These are phyloP conservation scores for Tenthredo notha DNA, from an alignment of 2,888 invertebrate species.

Conservation along the genomic window DNA sequence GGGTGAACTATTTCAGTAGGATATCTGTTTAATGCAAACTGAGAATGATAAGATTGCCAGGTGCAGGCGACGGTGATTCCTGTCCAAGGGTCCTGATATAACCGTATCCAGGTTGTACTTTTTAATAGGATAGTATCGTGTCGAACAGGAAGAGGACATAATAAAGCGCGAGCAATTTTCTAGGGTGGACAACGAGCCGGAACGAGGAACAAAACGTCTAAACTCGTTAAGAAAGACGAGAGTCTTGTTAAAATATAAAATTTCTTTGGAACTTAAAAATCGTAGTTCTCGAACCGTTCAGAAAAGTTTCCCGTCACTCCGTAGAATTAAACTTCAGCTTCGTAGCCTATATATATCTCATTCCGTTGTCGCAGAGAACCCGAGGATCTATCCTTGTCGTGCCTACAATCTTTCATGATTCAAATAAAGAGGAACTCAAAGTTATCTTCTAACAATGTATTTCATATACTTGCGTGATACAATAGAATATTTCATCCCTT, in stretches of 20 bases:
- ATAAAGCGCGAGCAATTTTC: not conserved
- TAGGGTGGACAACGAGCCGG: not conserved
- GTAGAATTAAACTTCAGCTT: not conserved
- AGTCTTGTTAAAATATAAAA: conserved; percentile 29
- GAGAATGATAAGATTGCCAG: not conserved
- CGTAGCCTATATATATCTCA: not conserved
- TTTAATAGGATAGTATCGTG: not conserved
- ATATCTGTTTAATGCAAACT: not conserved
- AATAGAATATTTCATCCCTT: conserved; percentile 62
- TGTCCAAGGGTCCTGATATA: not conserved
- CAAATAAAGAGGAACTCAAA: conserved; percentile 5
- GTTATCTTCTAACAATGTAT: conserved; percentile 64
- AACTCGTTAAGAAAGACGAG: conserved; percentile 24
- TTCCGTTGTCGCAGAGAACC: not conserved
- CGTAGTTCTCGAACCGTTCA: conserved; percentile 12
- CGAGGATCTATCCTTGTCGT: not conserved
- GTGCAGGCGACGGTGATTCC: not conserved
- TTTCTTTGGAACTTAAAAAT: conserved; percentile 21
- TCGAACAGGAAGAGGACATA: not conserved
- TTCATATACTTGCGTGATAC: conserved; percentile 64
- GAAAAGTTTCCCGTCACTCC: not conserved
- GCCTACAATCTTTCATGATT: not conserved
- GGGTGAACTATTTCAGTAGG: not conserved
- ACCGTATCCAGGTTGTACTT: not conserved
- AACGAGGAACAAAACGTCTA: conserved; percentile 23